These are phyloP conservation scores for Chrysemys picta DNA, from an alignment of 2,113 vertebrate species.

Conservation along the genomic window DNA sequence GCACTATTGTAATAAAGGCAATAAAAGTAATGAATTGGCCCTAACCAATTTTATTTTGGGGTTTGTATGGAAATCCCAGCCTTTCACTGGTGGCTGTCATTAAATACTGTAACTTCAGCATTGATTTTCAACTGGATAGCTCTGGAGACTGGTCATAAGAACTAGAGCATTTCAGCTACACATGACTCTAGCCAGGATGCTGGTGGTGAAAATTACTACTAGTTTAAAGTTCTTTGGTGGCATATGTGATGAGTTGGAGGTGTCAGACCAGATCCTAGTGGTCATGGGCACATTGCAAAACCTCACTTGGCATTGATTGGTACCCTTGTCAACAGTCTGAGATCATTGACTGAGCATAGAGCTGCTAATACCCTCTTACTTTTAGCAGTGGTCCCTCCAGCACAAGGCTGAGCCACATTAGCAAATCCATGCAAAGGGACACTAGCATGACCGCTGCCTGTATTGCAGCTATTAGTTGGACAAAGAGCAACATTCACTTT, in stretches of 20 bases:
- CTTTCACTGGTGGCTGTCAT: background rate
- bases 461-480: background rate
- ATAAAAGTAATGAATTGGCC: background rate
- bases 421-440: background rate
- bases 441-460: background rate
- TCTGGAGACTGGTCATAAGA: background rate
- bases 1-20: background rate
- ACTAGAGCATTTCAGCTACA: background rate
- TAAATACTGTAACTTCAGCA: accelerated
- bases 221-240: too few species aligned
- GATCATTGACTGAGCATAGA: background rate
- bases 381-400: background rate
- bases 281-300: background rate
- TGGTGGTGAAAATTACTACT: too few species aligned
- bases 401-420: background rate
- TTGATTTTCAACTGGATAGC: accelerated
- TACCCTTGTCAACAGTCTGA: background rate
- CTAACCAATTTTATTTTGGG: background rate
- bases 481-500: background rate
- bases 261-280: background rate
- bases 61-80: too few species aligned
- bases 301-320: background rate
- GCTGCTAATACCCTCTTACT: background rate
- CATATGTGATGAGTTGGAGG: background rate
- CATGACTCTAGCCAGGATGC: too few species aligned